phyloP scores from a whole-genome alignment of 2,797 vertebrate genomes.

The Todus mexicanus region DNA sequence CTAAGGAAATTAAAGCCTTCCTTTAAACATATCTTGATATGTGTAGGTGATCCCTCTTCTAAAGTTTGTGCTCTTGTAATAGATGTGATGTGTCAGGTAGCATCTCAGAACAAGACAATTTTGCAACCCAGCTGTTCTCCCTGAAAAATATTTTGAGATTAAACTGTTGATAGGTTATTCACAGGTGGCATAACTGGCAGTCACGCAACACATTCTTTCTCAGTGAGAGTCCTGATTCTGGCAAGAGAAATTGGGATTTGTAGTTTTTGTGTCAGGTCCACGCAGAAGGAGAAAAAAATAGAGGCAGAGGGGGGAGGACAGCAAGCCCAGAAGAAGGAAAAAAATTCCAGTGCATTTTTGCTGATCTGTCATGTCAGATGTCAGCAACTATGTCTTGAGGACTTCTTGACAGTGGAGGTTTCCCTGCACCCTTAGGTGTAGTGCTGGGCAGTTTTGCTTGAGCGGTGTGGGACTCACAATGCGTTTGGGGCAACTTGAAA shows the following conservation, averaged over 20 bases:
- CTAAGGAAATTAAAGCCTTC: not conserved
- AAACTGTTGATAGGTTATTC: constrained; percentile 32
- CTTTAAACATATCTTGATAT: not conserved
- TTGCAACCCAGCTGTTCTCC: not conserved
- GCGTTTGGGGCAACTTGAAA: not conserved
- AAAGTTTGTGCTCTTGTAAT: not conserved
- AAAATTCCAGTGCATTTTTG: not conserved
- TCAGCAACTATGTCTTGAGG: not conserved
- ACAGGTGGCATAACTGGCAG: not conserved
- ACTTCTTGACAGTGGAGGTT: not conserved
- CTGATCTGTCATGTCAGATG: not conserved
- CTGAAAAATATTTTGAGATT: constrained; percentile 16
- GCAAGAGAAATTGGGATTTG: not conserved
- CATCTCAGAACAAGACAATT: constrained; percentile 27
- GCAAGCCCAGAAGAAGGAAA: not conserved
- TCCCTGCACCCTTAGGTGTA: not conserved
- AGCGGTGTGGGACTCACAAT: rapidly evolving
- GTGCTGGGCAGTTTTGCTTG: not conserved
- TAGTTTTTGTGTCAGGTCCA: not conserved
- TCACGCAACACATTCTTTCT: not conserved
- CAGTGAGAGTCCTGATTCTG: not conserved
- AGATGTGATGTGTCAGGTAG: not conserved
- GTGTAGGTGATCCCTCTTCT: not conserved
- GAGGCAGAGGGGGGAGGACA: too few species aligned
- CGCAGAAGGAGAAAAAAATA: not conserved